Evolutionary conservation across 2,888 invertebrate genomes (phyloP).

Genomic region (Luperina nickerlii): DNA sequence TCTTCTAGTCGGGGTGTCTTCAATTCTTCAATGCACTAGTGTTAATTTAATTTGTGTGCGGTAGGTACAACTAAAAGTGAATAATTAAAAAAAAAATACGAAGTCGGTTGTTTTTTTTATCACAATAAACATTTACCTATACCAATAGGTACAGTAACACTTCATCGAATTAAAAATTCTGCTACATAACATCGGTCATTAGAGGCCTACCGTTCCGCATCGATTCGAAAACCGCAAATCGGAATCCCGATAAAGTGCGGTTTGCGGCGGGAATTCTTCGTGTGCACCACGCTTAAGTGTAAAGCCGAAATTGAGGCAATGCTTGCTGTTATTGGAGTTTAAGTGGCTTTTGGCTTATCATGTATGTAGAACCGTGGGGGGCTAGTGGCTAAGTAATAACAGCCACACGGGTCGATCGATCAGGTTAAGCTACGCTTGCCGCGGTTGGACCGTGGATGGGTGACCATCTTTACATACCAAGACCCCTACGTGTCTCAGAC

Average conservation of each 20-base stretch:
- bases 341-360: not conserved
- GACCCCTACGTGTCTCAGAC: too few species aligned
- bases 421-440: too few species aligned
- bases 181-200: not conserved
- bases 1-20: too few species aligned
- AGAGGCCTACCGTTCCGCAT: conserved; percentile 5
- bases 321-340: not conserved
- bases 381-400: too few species aligned
- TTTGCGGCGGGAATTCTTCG: conserved; percentile 43
- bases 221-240: conserved; percentile 36
- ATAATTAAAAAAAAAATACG: too few species aligned
- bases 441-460: too few species aligned
- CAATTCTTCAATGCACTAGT: too few species aligned
- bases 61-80: too few species aligned
- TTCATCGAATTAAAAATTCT: not conserved
- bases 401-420: too few species aligned
- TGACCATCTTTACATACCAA: too few species aligned
- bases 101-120: not conserved
- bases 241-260: conserved; percentile 41
- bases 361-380: not conserved
- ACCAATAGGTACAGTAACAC: not conserved
- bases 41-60: too few species aligned
- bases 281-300: conserved; percentile 33
- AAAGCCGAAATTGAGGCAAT: conserved; percentile 20
- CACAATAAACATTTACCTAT: not conserved